Base-by-base conservation (phyloP, 2,113 vertebrate species). In the Cololabis saira region DNA sequence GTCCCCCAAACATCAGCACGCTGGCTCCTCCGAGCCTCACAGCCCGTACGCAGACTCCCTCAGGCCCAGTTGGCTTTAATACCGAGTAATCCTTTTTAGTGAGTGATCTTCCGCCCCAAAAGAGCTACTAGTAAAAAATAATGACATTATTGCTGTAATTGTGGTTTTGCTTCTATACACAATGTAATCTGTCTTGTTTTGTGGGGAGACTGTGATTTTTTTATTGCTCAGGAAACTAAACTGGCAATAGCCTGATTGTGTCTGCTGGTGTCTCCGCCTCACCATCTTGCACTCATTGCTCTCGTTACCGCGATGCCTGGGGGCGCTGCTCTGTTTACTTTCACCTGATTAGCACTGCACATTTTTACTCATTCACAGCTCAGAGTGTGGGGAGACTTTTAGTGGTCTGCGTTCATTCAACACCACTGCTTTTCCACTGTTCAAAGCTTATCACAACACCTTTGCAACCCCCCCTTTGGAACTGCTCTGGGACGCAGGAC, bases 261-360 rank as follows among this genome's bases (percentile, higher is more conserved):
- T 56, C 42, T 64, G 21, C 5, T 49, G 52, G 41, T 37, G 37
- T 64, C 50, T 33, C 12, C 42, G 57, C 60, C 47, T 78, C 71
- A 54, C 41, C 65, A 37, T 49, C n/a, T 69, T 63, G 53, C 69
- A 57, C 58, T 60, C 70, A 66, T 74, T 74, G 53, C 68, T 78
- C 66, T 52, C 71, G 57, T 83, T 85, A 62, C 71, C 24, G 21
- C 12, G 61, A 72, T 61, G 74, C 80, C 80, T 13, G 27, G 58
- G 73, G 81, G 81, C 37, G 59, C 69, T 41, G 73, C 81, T 87
- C 63, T 91, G 90, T 90, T 92, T 89, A 87, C 87, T 88, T 87
- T 86, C 74, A 55, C 71, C 56, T 87, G 80, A 86, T 93, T 89
- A 84, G 83, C 53, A 40, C 83, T 81, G 71, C 83, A 83, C 87